These are phyloP conservation scores for Drosophila austrosaltans DNA, from an alignment of 2,888 invertebrate genomes.

Conservation along the genomic window DNA sequence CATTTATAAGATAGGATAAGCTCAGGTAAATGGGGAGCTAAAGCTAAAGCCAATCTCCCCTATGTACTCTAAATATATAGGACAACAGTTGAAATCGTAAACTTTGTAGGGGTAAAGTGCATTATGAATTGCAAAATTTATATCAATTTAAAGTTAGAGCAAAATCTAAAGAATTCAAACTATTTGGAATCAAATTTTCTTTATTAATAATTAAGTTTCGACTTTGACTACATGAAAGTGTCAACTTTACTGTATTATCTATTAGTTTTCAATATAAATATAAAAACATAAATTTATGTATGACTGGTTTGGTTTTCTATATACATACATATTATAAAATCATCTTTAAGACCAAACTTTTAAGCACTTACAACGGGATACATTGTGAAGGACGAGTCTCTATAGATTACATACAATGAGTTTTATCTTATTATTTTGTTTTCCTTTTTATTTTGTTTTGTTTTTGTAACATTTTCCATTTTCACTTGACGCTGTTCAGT, in stretches of 20 bases:
- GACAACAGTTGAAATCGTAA: background rate
- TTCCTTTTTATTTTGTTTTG: slow-evolving; percentile 27
- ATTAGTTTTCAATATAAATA: too few species aligned
- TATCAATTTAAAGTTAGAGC: background rate
- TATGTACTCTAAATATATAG: slow-evolving; percentile 10
- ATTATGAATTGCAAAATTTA: background rate
- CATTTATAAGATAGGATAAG: slow-evolving; percentile 1
- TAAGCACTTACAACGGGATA: too few species aligned
- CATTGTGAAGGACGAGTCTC: background rate
- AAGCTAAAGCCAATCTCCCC: slow-evolving; percentile 9
- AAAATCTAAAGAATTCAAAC: background rate
- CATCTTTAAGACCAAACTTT: too few species aligned
- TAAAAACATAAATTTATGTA: too few species aligned
- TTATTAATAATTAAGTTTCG: too few species aligned
- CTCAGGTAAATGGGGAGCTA: slow-evolving; percentile 8
- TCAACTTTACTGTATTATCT: too few species aligned
- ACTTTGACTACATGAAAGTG: too few species aligned
- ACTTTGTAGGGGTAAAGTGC: background rate
- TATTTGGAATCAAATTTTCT: background rate
- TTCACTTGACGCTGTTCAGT: slow-evolving; percentile 26
- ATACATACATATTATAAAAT: too few species aligned
- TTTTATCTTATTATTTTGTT: slow-evolving; percentile 40
- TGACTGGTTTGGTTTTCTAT: too few species aligned
- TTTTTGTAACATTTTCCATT: background rate
- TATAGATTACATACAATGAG: slow-evolving; percentile 17